A percentile compares a stretch with the other conserved stretches of the same genome.
These are phyloP conservation scores for Drosophila barbarae DNA, from an alignment of 2,888 invertebrate species.

Conservation along the genomic window DNA sequence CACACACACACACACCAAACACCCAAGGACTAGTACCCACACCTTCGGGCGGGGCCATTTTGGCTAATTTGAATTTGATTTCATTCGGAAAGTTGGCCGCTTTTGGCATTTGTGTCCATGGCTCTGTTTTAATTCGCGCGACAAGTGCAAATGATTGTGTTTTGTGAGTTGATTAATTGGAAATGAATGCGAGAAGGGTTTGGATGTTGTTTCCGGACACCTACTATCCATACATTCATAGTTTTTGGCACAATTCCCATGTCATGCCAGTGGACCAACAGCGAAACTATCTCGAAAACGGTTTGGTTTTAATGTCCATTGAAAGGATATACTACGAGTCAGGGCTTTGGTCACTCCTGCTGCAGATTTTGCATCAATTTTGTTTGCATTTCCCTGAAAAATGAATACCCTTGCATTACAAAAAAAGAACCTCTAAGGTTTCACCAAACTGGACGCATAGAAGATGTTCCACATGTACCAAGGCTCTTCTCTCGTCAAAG, in stretches of 20 bases:
- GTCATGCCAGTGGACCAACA: too few species aligned
- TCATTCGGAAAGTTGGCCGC: slow-evolving; percentile 41
- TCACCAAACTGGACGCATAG: slow-evolving; percentile 18
- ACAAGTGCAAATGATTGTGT: slow-evolving; percentile 41
- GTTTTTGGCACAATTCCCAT: neutral
- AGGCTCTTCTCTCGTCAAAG: slow-evolving; percentile 15
- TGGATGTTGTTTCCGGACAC: neutral
- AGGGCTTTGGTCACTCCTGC: neutral
- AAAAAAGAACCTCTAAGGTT: slow-evolving; percentile 33
- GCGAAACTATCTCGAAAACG: neutral
- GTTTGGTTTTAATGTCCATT: neutral
- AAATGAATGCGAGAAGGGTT: neutral
- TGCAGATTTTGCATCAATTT: neutral
- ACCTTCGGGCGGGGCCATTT: slow-evolving; percentile 22
- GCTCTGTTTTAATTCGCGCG: slow-evolving; percentile 21
- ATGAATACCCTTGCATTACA: slow-evolving; percentile 2
- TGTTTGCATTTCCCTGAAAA: neutral
- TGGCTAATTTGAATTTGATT: slow-evolving; percentile 50
- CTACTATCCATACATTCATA: too few species aligned
- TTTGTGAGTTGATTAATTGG: slow-evolving; percentile 22
- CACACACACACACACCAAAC: neutral
- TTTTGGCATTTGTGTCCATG: slow-evolving; percentile 29
- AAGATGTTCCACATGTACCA: slow-evolving; percentile 1
- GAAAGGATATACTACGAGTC: neutral
- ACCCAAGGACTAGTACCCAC: neutral